Conservation (phyloP, 2,797 vertebrate genomes). For the Chelidonichthys spinosus region DNA sequence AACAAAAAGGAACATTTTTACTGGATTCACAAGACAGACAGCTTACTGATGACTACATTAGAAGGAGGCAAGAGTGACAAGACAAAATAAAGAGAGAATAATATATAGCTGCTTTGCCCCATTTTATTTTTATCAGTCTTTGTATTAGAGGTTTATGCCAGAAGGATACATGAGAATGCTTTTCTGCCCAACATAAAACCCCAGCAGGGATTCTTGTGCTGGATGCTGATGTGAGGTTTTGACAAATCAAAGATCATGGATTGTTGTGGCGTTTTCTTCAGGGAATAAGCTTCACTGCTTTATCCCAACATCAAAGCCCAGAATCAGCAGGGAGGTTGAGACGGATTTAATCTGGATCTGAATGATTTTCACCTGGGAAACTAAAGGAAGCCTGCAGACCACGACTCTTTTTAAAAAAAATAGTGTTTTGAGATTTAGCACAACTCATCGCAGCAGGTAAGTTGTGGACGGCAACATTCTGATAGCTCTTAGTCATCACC, state of each 20-base stretch:
- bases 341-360: constrained; percentile 52
- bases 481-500: no score
- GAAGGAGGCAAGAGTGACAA: constrained; percentile 5
- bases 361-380: constrained; percentile 53
- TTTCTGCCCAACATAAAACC: background rate
- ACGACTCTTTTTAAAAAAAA: background rate
- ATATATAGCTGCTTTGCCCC: background rate
- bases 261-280: constrained; percentile 38
- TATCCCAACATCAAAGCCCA: constrained; percentile 66
- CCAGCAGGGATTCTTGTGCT: constrained; percentile 7
- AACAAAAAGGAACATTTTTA: constrained; percentile 8
- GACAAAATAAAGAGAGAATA: constrained; percentile 9
- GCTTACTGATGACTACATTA: constrained; percentile 14
- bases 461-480: no score
- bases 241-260: constrained; percentile 46
- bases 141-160: background rate
- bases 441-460: no score
- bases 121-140: constrained; percentile 22
- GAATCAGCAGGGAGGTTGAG: constrained; percentile 41
- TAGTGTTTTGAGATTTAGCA: no score
- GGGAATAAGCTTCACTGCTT: constrained; percentile 40
- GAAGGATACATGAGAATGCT: background rate
- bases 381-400: constrained; percentile 8
- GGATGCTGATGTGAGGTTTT: background rate
- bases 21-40: constrained; percentile 9